These are phyloP conservation scores for Adelges cooleyi DNA, from an alignment of 1,140 invertebrate species.

Conservation along the genomic window DNA sequence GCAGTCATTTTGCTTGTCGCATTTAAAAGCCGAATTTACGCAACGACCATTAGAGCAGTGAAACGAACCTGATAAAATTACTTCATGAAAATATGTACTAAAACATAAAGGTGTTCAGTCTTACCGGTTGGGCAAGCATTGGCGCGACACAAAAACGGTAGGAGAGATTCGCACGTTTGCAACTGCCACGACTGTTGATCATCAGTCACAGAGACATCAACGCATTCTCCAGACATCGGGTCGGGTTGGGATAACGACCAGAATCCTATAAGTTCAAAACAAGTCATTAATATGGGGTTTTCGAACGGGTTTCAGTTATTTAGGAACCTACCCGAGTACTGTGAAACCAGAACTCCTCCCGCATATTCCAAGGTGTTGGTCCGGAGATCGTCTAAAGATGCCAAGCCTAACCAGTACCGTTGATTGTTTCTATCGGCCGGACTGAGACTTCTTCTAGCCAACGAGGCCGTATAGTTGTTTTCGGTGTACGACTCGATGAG, in stretches of 20 bases:
- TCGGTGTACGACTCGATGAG: conserved; percentile 77
- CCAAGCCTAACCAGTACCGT: conserved; percentile 77
- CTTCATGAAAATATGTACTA: background rate
- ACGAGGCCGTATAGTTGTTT: conserved; percentile 76
- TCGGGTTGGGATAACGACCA: conserved; percentile 80
- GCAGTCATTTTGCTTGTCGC: conserved; percentile 87
- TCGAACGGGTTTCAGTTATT: background rate
- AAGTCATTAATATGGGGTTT: background rate
- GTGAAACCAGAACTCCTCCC: conserved; percentile 76
- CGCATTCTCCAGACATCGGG: conserved; percentile 73
- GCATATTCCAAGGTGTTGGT: conserved; percentile 90
- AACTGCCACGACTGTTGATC: conserved; percentile 78
- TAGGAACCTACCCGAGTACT: conserved; percentile 61
- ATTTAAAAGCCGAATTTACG: conserved; percentile 77
- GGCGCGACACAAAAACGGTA: conserved; percentile 87
- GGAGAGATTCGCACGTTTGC: conserved; percentile 80
- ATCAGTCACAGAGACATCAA: conserved; percentile 62
- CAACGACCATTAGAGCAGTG: conserved; percentile 88
- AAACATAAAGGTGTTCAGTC: background rate
- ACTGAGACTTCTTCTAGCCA: conserved; percentile 50
- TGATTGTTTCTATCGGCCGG: conserved; percentile 45
- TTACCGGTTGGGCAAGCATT: conserved; percentile 79
- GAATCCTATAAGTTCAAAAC: conserved; percentile 48
- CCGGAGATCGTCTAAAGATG: conserved; percentile 77
- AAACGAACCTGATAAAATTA: conserved; percentile 54